Evolutionary conservation across 2,797 vertebrate genomes (phyloP).

Genomic region (Syngnathus rostellatus): DNA sequence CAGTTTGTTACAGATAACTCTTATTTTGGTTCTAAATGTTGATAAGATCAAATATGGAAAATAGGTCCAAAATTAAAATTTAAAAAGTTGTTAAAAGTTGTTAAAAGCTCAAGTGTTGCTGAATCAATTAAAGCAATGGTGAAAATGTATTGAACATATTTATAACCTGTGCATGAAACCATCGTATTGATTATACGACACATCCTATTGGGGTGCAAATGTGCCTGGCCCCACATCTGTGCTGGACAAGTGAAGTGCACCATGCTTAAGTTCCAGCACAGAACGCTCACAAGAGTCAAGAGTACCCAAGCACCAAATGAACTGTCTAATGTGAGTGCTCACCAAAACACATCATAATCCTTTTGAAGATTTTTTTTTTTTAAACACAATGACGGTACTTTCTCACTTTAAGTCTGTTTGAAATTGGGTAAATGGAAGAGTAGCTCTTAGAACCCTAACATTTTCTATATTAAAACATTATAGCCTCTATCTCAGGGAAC

Average conservation of each 20-base stretch:
- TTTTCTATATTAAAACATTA: constrained; percentile 11
- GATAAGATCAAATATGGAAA: no score
- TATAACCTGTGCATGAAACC: neutral
- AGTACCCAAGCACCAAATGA: neutral
- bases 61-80: no score
- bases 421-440: constrained; percentile 5
- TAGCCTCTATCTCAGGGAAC: constrained; percentile 13
- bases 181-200: neutral
- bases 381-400: constrained; percentile 3
- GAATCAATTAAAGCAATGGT: no score
- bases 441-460: constrained; percentile 5
- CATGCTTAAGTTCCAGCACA: neutral
- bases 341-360: neutral
- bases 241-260: neutral
- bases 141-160: neutral
- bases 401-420: constrained; percentile 2
- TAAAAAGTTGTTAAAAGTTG: no score
- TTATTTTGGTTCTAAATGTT: no score
- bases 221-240: neutral
- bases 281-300: neutral
- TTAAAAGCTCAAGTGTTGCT: no score
- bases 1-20: no score
- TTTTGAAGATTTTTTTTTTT: constrained; percentile 7
- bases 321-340: neutral
- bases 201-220: no score